These are phyloP conservation scores for Mystacides longicornis DNA, from an alignment of 2,888 invertebrate genomes.

Conservation along the genomic window DNA sequence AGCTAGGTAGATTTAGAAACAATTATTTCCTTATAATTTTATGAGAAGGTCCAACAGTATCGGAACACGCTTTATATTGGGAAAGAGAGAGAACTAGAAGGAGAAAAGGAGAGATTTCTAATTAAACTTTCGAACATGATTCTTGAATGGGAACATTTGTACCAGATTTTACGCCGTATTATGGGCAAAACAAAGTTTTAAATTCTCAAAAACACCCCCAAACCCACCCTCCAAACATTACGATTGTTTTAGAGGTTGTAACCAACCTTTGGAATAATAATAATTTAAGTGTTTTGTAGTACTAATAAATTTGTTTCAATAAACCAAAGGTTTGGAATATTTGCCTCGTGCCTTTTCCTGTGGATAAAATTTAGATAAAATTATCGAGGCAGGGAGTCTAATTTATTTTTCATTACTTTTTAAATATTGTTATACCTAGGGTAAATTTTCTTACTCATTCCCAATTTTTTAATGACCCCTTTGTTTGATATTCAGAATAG, in stretches of 20 bases:
- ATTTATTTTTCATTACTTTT: no score
- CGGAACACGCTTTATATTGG: no score
- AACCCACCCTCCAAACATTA: neutral
- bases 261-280: neutral
- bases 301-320: neutral
- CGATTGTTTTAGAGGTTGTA: neutral
- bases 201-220: neutral
- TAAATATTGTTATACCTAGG: no score
- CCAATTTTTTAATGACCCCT: neutral
- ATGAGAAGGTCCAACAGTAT: no score
- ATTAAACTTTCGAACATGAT: constrained; percentile 5
- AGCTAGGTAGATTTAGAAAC: no score
- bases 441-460: neutral
- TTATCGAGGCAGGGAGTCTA: no score
- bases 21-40: no score
- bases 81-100: neutral
- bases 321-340: neutral
- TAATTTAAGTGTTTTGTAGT: neutral
- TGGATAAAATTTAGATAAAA: no score
- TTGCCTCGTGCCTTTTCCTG: no score
- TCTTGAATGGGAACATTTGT: constrained; percentile 2
- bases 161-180: constrained; percentile 4
- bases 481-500: neutral
- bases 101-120: neutral
- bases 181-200: constrained; percentile 5